Conservation (phyloP, 2,797 vertebrate genomes). For the Fistularia commersonii region DNA sequence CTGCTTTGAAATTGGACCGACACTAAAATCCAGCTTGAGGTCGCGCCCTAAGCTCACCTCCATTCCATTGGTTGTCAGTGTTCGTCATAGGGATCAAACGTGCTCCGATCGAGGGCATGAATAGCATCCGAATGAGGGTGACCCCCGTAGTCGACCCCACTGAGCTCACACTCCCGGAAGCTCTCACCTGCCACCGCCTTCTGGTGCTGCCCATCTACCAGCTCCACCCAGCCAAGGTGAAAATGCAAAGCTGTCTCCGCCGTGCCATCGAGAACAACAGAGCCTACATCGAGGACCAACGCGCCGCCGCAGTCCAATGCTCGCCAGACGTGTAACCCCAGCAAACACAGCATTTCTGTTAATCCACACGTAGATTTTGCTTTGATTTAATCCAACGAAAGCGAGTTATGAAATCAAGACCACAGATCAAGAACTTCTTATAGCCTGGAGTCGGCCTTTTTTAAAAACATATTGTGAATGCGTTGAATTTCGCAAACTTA, state of each 20-base stretch:
- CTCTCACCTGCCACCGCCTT: slow-evolving; percentile 65
- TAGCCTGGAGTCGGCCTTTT: no score
- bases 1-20: not conserved
- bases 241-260: slow-evolving; percentile 66
- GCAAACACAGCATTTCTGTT: no score
- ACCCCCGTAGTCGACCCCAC: slow-evolving; percentile 30
- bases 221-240: slow-evolving; percentile 62
- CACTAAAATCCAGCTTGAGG: not conserved
- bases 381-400: no score
- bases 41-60: not conserved
- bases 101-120: slow-evolving; percentile 66
- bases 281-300: slow-evolving; percentile 59
- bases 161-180: slow-evolving; percentile 69
- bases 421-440: no score
- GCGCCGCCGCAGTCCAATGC: no score
- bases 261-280: slow-evolving; percentile 68
- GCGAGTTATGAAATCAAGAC: no score
- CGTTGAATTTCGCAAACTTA: no score
- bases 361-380: no score
- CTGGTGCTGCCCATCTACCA: slow-evolving; percentile 72
- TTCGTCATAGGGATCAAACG: slow-evolving; percentile 80
- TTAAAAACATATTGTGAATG: no score
- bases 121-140: slow-evolving; percentile 65
- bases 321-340: no score
- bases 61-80: slow-evolving; percentile 52